Evolutionary conservation across 2,888 invertebrate genomes (phyloP), one percentile per base, ranked within the genome.

Genomic region (Ischnura elegans): DNA sequence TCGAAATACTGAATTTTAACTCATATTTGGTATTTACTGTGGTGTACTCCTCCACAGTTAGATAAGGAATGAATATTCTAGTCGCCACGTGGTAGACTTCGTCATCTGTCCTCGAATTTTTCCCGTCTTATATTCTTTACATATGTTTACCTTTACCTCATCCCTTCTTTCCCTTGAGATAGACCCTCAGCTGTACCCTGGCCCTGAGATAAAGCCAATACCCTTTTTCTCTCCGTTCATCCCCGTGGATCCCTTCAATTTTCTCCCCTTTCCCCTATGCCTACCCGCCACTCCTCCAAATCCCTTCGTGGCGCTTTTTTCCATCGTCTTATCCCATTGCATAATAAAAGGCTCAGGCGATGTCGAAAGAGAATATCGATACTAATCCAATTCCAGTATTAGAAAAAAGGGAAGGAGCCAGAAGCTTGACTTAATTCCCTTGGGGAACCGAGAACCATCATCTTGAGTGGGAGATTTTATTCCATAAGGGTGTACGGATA

Each of bases 331-430:
- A 51, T 25, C 19, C 61, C 25, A 25, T 61, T 61, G 61, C 61
- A 61, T 61, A 61, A 61, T 61, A 61, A 61, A 61, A 21, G 61
- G 61, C 25, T 19, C 61, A n/a, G 25, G 61, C 25, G 61, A 61
- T 61, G 61, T 61, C 61, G 61, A 61, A 61, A 61, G 61, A 61
- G 61, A 61, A 61, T 25, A 61, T 61, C 61, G 61, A 61, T 61
- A 61, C 61, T 61, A 61, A 61, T 61, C 61, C 61, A 61, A 61
- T 61, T 61, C 61, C 61, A 61, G n/a, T 61, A 25, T 25, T 61
- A 25, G 19, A 25, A 61, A 61, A 25, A 25, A 61, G 16, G 47
- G 61, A 25, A 25, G 61, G 25, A n/a, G n/a, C n/a, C n/a, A n/a
- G n/a, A 21, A 25, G 61, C 61, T 61, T 51, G 4, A 51, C 51